phyloP scores from a whole-genome alignment of 1,140 invertebrate genomes.

The Pemphigus obesinymphae region DNA sequence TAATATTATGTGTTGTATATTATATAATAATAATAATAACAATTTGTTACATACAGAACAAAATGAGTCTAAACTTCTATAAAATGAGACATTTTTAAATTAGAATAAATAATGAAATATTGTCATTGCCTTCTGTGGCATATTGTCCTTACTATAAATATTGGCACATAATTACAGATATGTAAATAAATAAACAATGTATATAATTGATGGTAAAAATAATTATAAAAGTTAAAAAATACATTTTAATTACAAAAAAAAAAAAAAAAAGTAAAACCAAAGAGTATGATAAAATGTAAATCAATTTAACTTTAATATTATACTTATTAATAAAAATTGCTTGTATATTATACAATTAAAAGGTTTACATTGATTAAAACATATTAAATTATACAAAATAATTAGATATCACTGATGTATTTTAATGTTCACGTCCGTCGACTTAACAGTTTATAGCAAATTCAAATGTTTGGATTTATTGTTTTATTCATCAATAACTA shows the following conservation, averaged over 20 bases:
- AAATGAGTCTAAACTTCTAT: not conserved
- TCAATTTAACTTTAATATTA: not conserved
- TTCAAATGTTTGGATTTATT: no score
- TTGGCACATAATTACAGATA: slow-evolving; percentile 26
- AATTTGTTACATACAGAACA: not conserved
- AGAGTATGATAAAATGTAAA: not conserved
- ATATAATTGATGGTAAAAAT: not conserved
- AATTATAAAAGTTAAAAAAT: not conserved
- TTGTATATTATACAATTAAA: not conserved
- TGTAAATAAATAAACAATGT: not conserved
- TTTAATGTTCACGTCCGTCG: no score
- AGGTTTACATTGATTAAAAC: not conserved
- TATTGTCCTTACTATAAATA: slow-evolving; percentile 12
- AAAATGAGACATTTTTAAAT: not conserved
- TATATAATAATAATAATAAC: not conserved
- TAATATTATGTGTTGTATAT: not conserved
- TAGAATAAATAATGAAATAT: not conserved
- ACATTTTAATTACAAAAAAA: not conserved
- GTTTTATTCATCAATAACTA: no score
- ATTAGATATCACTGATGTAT: no score
- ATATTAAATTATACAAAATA: no score
- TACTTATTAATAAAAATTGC: not conserved
- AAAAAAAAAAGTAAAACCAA: not conserved
- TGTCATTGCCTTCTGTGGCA: not conserved
- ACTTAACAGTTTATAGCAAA: no score